Evolutionary conservation across 2,888 invertebrate genomes (phyloP).

Genomic region (Sipha maydis): DNA sequence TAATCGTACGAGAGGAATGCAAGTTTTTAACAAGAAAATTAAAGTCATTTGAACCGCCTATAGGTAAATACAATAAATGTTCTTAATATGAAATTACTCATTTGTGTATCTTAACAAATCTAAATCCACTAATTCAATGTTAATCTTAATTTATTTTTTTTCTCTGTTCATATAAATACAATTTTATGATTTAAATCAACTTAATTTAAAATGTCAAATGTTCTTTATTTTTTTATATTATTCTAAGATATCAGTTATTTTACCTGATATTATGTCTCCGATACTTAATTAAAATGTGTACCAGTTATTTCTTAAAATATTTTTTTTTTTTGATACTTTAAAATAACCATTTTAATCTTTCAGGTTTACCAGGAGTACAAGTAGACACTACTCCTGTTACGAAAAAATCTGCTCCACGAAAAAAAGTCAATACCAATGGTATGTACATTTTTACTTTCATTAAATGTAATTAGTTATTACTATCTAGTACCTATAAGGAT

Average conservation of each 20-base stretch:
- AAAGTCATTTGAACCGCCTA: slow-evolving; percentile 73
- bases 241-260: too few species aligned
- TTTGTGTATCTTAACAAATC: too few species aligned
- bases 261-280: too few species aligned
- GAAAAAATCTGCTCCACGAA: not conserved
- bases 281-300: not conserved
- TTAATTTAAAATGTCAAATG: not conserved
- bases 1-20: slow-evolving; percentile 84
- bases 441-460: not conserved
- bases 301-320: not conserved
- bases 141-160: too few species aligned
- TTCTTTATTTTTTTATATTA: too few species aligned
- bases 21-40: slow-evolving; percentile 82
- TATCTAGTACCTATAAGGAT: too few species aligned
- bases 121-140: too few species aligned
- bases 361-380: not conserved
- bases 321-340: not conserved
- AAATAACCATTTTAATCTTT: not conserved
- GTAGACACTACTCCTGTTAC: not conserved
- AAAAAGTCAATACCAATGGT: slow-evolving; percentile 33
- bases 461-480: too few species aligned
- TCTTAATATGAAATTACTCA: too few species aligned
- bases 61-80: not conserved
- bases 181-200: not conserved
- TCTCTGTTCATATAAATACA: too few species aligned